Evolutionary conservation across 2,888 invertebrate species (phyloP).

Genomic region (Tethea ocularis): DNA sequence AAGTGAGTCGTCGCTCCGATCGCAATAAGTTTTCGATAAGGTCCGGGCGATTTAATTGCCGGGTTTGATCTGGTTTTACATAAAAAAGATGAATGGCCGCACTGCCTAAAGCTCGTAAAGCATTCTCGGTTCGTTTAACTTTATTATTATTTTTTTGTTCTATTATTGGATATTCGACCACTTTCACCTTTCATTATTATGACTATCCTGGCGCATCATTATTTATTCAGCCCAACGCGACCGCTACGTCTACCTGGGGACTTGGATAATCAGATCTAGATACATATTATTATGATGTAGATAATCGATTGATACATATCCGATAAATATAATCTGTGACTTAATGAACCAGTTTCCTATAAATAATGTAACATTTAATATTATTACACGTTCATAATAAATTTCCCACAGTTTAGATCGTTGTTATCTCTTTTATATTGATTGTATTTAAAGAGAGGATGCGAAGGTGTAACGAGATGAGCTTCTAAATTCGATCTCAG

Average conservation of each 20-base stretch:
- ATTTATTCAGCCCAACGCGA: conserved; percentile 64
- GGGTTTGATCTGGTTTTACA: conserved; percentile 83
- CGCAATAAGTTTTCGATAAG: conserved; percentile 83
- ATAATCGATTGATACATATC: conserved; percentile 45
- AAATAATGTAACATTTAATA: conserved; percentile 36
- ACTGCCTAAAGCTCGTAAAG: conserved; percentile 75
- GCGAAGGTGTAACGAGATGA: conserved; percentile 68
- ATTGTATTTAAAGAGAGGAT: conserved; percentile 50
- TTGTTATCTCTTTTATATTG: conserved; percentile 40
- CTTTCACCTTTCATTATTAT: conserved; percentile 75
- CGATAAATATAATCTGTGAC: conserved; percentile 34
- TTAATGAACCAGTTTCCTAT: conserved; percentile 36
- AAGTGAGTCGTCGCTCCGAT: conserved; percentile 81
- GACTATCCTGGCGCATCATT: conserved; percentile 53
- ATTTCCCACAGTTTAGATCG: conserved; percentile 45
- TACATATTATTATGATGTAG: conserved; percentile 65
- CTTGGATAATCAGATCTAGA: conserved; percentile 67
- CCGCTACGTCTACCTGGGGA: conserved; percentile 50
- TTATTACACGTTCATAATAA: conserved; percentile 40
- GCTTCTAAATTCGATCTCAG: conserved; percentile 77
- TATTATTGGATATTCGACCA: conserved; percentile 64
- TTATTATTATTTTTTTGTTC: conserved; percentile 58
- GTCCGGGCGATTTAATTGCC: conserved; percentile 83
- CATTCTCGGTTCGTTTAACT: conserved; percentile 68
- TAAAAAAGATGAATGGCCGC: conserved; percentile 81